Evolutionary conservation across 2,888 invertebrate species (phyloP), one percentile per base, ranked within the genome.

Genomic region (Pristionchus maxplancki): DNA sequence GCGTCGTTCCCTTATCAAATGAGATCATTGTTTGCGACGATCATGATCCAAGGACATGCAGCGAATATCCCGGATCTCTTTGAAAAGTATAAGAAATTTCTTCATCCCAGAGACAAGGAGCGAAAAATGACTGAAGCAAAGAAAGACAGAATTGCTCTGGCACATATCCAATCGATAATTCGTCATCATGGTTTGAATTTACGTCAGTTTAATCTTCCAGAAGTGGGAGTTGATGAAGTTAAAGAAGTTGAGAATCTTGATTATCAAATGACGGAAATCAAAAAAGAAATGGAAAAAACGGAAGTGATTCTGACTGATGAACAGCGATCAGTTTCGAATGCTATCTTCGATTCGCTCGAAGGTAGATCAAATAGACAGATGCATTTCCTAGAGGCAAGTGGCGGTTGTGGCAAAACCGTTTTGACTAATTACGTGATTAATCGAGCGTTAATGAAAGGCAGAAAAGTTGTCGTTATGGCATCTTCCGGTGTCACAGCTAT

Each of bases 401-500:
- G 89, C 50, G 89, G 89, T 1, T 82, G 82, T 15, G 89, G 89
- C 13, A 89, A 89, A 28, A 89, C 88, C 3, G 48, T 53, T 15
- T 20, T 83, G 8, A 78, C 71, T 15, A 89, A 89, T 31, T 88
- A 78, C 28, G 11, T 89, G 9, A 89, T 89, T 5, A 48, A 78
- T 20, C 6, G 58, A 13, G 28, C 48, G 2, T 24, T 34, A 15
- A 8, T n/a, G 13, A 58, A 71, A 1, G 84, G 84, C 4, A 67
- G 40, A 17, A 83, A 88, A 48, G 84, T 88, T 1, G 20, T 88
- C 3, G 34, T 67, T 8, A 34, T 44, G 48, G 89, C 89, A 0
- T 81, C 87, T 28, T 88, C 89, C 24, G 89, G 88, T 1, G 89
- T 82, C 44, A 87, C 89, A 4, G 89, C 89, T 11, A 81, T 88